phyloP scores from a whole-genome alignment of 2,113 vertebrate species.

The Macroglossus sobrinus region DNA sequence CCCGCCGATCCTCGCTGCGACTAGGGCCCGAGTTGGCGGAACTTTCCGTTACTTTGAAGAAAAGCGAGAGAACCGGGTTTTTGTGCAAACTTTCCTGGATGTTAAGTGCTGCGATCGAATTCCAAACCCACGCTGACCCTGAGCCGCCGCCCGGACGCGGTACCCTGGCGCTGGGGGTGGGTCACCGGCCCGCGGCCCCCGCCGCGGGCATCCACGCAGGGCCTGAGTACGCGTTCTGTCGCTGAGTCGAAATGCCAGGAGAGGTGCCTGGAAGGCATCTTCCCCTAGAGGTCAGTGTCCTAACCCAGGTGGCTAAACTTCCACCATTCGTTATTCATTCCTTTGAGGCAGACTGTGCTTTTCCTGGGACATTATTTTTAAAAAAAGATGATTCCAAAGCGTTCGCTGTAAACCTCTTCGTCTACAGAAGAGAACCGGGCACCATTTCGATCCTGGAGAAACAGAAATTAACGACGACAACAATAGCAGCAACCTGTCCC shows the following conservation, averaged over 20 bases:
- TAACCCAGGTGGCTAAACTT: neutral
- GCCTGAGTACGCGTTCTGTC: neutral
- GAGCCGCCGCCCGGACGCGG: neutral
- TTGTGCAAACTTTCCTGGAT: neutral
- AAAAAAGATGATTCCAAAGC: neutral
- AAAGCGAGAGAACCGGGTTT: neutral
- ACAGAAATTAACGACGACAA: neutral
- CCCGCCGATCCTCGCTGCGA: neutral
- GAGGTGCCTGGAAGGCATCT: neutral
- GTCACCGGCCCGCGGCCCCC: neutral
- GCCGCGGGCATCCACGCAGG: neutral
- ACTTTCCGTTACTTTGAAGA: neutral
- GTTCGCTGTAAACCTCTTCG: neutral
- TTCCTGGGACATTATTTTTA: neutral
- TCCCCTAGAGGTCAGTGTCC: neutral
- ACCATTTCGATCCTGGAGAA: neutral
- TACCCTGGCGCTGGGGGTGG: fast-evolving
- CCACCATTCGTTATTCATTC: neutral
- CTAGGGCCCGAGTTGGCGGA: neutral
- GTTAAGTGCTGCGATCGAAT: neutral
- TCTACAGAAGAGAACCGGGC: neutral
- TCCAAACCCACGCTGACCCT: neutral
- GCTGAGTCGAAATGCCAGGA: neutral
- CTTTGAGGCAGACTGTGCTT: neutral
- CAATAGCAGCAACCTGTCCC: neutral